Conservation (phyloP, 2,888 invertebrate species). For the Yponomeuta cagnagella region DNA sequence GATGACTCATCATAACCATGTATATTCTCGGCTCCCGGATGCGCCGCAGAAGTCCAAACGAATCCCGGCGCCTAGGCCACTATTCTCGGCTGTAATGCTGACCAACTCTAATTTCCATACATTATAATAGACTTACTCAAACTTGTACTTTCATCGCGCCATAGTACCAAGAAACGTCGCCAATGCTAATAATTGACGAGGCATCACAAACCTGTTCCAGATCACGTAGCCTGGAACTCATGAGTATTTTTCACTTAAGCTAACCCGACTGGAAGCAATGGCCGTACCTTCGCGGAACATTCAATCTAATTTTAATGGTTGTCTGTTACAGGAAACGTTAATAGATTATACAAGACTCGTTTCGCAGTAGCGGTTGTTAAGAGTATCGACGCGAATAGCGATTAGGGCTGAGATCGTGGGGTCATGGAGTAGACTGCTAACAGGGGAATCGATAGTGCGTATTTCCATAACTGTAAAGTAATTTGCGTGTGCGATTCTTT, state of each 20-base stretch:
- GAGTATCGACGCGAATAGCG: slow-evolving; percentile 14
- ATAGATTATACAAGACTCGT: slow-evolving; percentile 34
- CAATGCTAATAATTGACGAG: slow-evolving; percentile 32
- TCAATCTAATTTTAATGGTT: slow-evolving; percentile 40
- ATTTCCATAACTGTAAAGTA: not conserved
- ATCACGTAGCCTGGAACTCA: slow-evolving; percentile 26
- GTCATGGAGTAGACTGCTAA: slow-evolving; percentile 7
- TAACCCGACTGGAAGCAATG: slow-evolving; percentile 26
- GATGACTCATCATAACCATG: slow-evolving; percentile 36
- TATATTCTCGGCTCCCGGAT: slow-evolving; percentile 7
- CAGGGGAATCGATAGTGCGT: not conserved
- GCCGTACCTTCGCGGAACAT: slow-evolving; percentile 26
- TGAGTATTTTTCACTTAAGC: slow-evolving; percentile 33
- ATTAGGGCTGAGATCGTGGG: slow-evolving; percentile 5
- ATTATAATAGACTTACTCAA: not conserved
- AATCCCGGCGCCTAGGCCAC: slow-evolving; percentile 23
- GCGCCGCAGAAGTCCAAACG: slow-evolving; percentile 46
- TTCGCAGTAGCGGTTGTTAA: slow-evolving; percentile 13
- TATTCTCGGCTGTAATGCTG: not conserved
- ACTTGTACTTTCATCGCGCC: not conserved
- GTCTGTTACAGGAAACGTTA: slow-evolving; percentile 39
- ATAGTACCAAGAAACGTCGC: slow-evolving; percentile 23
- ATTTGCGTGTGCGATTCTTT: not conserved
- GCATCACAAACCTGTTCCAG: slow-evolving; percentile 36
- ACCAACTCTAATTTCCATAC: not conserved